Evolutionary conservation across 1,140 invertebrate genomes (phyloP).

Genomic region (Pseudomyrmex flavicornis): DNA sequence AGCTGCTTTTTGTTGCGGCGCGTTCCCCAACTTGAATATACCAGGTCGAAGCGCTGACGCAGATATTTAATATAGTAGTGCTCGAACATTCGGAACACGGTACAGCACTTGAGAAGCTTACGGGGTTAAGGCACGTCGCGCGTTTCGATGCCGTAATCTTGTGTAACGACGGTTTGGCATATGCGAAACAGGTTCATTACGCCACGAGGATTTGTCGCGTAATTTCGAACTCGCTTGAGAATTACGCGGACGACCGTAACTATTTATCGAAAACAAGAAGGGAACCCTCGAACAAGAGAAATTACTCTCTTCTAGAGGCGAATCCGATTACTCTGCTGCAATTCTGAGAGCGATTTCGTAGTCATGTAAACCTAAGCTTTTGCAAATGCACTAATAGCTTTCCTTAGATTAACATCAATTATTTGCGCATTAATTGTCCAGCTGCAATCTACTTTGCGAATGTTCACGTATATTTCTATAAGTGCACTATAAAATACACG

Average conservation of each 20-base stretch:
- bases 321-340: conserved; percentile 38
- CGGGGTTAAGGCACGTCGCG: conserved; percentile 30
- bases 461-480: neutral
- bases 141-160: conserved; percentile 51
- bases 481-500: neutral
- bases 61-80: conserved; percentile 51
- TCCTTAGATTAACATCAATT: conserved; percentile 31
- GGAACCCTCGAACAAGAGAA: conserved; percentile 45
- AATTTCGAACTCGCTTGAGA: conserved; percentile 53
- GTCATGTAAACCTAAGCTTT: conserved; percentile 21
- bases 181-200: conserved; percentile 60
- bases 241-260: conserved; percentile 42
- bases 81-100: conserved; percentile 47
- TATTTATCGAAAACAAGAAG: conserved; percentile 52
- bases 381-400: conserved; percentile 21
- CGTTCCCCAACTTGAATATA: neutral
- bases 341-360: conserved; percentile 25
- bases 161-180: conserved; percentile 57
- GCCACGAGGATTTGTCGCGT: conserved; percentile 53
- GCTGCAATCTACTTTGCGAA: neutral
- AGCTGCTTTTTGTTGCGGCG: conserved; percentile 4
- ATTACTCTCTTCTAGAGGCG: conserved; percentile 53
- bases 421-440: conserved; percentile 29
- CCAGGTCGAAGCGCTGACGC: conserved; percentile 15
- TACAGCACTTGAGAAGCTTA: conserved; percentile 55